Evolutionary conservation across 2,113 vertebrate species (phyloP), one percentile per base, ranked within the genome.

Genomic region (Hassar affinis): DNA sequence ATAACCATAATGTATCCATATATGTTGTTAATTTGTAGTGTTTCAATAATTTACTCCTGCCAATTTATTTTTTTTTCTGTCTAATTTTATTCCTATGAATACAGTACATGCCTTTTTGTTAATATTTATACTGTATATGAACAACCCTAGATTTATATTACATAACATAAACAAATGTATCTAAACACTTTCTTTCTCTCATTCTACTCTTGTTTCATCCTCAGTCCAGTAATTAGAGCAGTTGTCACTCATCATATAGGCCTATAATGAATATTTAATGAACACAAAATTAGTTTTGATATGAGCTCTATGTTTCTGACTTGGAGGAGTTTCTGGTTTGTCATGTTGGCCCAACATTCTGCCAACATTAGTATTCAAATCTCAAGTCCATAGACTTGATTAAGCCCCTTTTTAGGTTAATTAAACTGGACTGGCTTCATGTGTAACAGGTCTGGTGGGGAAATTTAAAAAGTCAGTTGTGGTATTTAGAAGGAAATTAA

Each of bases 271-370:
- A 64, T 51, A 64, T 20, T 68, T 80, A 11, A 68, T 80, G 17
- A 68, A 38, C 45, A 52, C 52, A 49, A 9, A 71, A 68, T 45
- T 71, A 38, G n/a, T 85, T 45, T 77, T 2, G 12, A 74, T 86
- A n/a, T 69, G 71, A 79, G 82, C 80, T 85, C 86, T 20, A 12
- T 79, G 80, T 47, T 81, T 78, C 86, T 87, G 61, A 56, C 79
- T 82, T 80, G 68, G 84, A 87, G 69, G 87, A 87, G 57, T 61
- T 85, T 75, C 45, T 56, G 20, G 15, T 22, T 85, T 77, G 38
- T 78, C 66, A 35, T 59, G 20, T 5, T 79, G 27, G 11, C 54
- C 86, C 49, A 49, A 54, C 62, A 62, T 27, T 56, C 78, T 42
- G 79, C 52, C 76, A 64, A 71, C 83, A 83, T 87, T 64, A 80